These are phyloP conservation scores for Sebastes steindachneri DNA, from an alignment of 2,797 vertebrate species.

Conservation along the genomic window DNA sequence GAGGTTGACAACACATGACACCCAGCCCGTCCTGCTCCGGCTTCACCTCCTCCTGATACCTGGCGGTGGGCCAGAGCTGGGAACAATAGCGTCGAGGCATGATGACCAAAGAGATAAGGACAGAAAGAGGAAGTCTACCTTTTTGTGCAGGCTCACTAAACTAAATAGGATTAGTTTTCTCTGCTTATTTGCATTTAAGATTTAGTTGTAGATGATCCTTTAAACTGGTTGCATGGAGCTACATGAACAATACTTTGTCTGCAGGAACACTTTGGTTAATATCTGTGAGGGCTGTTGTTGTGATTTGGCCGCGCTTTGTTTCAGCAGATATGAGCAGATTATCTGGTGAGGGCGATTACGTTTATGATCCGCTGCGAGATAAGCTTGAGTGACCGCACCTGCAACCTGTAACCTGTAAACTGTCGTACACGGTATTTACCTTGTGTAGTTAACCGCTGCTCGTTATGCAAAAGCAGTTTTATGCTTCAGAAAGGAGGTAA, in stretches of 20 bases:
- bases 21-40: constrained; percentile 37
- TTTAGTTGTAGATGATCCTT: background rate
- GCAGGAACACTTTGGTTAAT: background rate
- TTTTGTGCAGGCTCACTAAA: constrained; percentile 29
- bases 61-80: constrained; percentile 48
- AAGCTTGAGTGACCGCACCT: background rate
- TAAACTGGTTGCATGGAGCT: background rate
- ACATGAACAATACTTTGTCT: background rate
- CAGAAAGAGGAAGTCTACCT: constrained; percentile 60
- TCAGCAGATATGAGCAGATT: constrained; percentile 25
- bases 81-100: constrained; percentile 59
- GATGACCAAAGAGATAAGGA: constrained; percentile 62
- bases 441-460: background rate
- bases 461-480: background rate
- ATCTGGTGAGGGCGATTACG: constrained; percentile 27
- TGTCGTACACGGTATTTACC: background rate
- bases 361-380: constrained; percentile 38
- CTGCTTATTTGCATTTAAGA: background rate
- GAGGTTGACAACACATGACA: constrained; percentile 61
- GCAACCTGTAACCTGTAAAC: background rate
- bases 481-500: background rate
- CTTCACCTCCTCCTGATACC: constrained; percentile 62
- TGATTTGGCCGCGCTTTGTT: constrained; percentile 17
- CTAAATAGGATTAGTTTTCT: constrained; percentile 21
- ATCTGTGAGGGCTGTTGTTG: constrained; percentile 2